Conservation (phyloP, 2,888 invertebrate genomes). For the Eristalis pertinax region DNA sequence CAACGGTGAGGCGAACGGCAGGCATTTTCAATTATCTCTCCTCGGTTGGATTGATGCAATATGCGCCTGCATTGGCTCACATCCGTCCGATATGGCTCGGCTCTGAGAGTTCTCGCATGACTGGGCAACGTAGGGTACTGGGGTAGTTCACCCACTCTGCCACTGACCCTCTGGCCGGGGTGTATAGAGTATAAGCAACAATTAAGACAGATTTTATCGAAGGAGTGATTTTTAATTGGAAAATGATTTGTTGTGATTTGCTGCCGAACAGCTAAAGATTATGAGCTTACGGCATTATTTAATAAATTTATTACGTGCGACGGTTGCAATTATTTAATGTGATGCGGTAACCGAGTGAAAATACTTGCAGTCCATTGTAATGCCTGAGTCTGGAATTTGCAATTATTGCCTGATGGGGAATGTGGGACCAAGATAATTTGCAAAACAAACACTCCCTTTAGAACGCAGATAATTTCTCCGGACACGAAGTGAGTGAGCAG, state of each 20-base stretch:
- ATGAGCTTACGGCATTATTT: not conserved
- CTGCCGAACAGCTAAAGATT: not conserved
- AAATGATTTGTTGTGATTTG: not conserved
- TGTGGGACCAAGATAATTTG: not conserved
- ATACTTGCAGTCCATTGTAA: not conserved
- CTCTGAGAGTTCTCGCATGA: not conserved
- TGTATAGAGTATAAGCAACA: not conserved
- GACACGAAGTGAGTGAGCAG: too few relatives aligned
- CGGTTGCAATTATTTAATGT: not conserved
- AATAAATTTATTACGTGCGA: not conserved
- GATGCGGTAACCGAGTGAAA: not conserved
- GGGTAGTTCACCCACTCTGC: not conserved
- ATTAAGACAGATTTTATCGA: not conserved
- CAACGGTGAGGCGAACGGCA: constrained; percentile 3
- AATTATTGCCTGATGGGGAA: not conserved
- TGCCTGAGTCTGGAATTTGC: not conserved
- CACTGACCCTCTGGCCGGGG: not conserved
- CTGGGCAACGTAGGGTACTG: not conserved
- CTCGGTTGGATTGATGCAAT: not conserved
- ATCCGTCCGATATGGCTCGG: not conserved
- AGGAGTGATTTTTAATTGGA: not conserved
- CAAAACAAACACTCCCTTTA: not conserved
- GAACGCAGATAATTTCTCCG: not conserved
- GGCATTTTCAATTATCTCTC: constrained; percentile 6
- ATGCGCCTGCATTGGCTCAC: not conserved